A percentile compares a stretch with the other conserved stretches of the same genome.
These are phyloP conservation scores for Zoanthus solanderi DNA, from an alignment of 92 coral and sea anemone species.

Conservation along the genomic window DNA sequence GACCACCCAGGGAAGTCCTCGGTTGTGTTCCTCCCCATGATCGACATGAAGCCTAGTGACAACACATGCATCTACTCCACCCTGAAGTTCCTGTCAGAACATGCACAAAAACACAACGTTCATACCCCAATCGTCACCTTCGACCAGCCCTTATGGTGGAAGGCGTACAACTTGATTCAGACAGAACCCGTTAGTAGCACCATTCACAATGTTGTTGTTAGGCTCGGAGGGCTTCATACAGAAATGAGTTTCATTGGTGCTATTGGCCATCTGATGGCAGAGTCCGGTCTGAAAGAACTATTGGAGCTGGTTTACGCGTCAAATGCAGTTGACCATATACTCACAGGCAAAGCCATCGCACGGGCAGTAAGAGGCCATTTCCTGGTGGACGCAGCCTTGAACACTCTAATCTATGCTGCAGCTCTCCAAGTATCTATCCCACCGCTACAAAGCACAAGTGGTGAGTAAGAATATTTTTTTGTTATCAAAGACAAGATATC, in stretches of 20 bases:
- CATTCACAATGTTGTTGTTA: slow-evolving; percentile 37
- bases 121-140: slow-evolving; percentile 30
- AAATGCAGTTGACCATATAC: slow-evolving; percentile 44
- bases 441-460: no score
- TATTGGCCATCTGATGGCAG: slow-evolving; percentile 63
- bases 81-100: not conserved
- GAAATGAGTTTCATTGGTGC: slow-evolving; percentile 57
- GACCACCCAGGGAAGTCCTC: slow-evolving; percentile 45
- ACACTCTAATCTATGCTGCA: slow-evolving; percentile 53
- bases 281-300: slow-evolving; percentile 53
- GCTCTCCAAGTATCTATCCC: slow-evolving; percentile 41
- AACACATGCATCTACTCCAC: slow-evolving; percentile 23
- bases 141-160: slow-evolving; percentile 66
- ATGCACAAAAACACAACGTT: slow-evolving; percentile 36
- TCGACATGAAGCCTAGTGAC: not conserved
- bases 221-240: slow-evolving; percentile 20
- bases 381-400: slow-evolving; percentile 59
- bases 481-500: no score
- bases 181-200: slow-evolving; percentile 29
- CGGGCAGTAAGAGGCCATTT: slow-evolving; percentile 56
- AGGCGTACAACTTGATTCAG: slow-evolving; percentile 33
- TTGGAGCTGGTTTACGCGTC: slow-evolving; percentile 52
- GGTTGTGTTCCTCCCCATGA: slow-evolving; percentile 4
- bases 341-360: slow-evolving; percentile 60
- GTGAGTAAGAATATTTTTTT: no score